Percentiles rank a stretch among this genome's conserved stretches.
phyloP scores from a whole-genome alignment of 2,797 vertebrate species.

The Notolepis coatsorum region DNA sequence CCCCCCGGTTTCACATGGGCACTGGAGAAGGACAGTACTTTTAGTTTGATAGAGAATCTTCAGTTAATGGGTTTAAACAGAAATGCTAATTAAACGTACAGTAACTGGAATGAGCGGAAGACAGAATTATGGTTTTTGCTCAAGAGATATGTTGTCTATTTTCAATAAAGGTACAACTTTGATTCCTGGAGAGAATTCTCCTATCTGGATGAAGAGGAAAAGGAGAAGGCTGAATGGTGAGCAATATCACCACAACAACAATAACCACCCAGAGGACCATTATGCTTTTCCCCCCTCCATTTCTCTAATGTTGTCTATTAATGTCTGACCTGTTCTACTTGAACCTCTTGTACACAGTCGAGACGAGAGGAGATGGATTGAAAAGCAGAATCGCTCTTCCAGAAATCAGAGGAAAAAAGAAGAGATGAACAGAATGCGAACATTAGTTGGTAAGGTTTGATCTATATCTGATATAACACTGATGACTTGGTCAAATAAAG shows the following conservation, averaged over 20 bases:
- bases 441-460: constrained; percentile 88
- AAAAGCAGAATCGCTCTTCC: constrained; percentile 97
- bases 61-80: too few relatives aligned
- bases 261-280: background rate
- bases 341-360: constrained; percentile 77
- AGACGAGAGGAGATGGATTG: constrained; percentile 98
- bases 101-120: too few relatives aligned
- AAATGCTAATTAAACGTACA: too few relatives aligned
- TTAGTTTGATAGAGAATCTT: too few relatives aligned
- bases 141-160: too few relatives aligned
- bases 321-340: background rate
- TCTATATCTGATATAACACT: too few relatives aligned
- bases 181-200: constrained; percentile 99
- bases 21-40: too few relatives aligned
- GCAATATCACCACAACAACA: constrained; percentile 9
- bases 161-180: constrained; percentile 93
- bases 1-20: too few relatives aligned
- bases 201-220: constrained; percentile 98
- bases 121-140: too few relatives aligned
- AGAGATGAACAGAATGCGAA: constrained; percentile 98
- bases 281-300: background rate
- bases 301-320: background rate
- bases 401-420: constrained; percentile 96
- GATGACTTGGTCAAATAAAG: too few relatives aligned
- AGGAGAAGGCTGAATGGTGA: constrained; percentile 99